Percentiles rank a stretch among this genome's conserved stretches.
These are phyloP conservation scores for Sparidentex hasta DNA, from an alignment of 2,797 vertebrate species.

Conservation along the genomic window DNA sequence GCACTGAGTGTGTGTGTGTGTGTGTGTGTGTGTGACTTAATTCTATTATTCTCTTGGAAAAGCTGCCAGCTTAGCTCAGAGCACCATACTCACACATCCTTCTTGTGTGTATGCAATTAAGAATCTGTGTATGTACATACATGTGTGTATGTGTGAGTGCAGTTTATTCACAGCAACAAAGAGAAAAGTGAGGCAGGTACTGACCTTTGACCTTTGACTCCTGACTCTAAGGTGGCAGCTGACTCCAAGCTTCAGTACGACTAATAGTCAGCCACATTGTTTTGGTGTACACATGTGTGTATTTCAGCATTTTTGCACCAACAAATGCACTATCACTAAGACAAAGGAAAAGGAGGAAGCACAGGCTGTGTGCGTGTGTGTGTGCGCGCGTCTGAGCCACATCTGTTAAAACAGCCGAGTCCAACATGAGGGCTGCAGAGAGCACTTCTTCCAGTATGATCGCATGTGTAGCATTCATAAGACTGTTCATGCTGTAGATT, in stretches of 20 bases:
- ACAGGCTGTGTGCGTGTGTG: no score
- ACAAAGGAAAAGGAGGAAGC: conserved; percentile 34
- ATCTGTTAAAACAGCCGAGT: conserved; percentile 52
- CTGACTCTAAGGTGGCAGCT: conserved; percentile 59
- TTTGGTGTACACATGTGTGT: not conserved
- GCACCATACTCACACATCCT: conserved; percentile 22
- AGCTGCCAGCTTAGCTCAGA: conserved; percentile 47
- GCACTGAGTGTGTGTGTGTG: conserved; percentile 38
- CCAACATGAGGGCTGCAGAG: conserved; percentile 17
- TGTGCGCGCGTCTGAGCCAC: conserved; percentile 29
- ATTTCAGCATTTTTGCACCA: conserved; percentile 21
- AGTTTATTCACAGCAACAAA: conserved; percentile 47
- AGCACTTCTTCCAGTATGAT: conserved; percentile 10
- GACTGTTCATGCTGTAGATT: conserved; percentile 18
- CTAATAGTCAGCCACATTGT: conserved; percentile 17
- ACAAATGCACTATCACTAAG: conserved; percentile 26
- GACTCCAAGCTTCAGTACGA: conserved; percentile 47
- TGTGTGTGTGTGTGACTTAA: conserved; percentile 28
- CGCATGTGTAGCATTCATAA: conserved; percentile 2
- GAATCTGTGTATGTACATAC: conserved; percentile 10
- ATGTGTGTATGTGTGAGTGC: conserved; percentile 17
- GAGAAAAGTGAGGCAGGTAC: conserved; percentile 70
- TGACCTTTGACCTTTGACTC: conserved; percentile 70
- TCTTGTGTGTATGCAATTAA: conserved; percentile 30
- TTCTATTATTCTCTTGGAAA: conserved; percentile 63